These are phyloP conservation scores for Mesocentrotus franciscanus DNA, from an alignment of 53 echinoderm and acorn worm genomes.

Conservation along the genomic window DNA sequence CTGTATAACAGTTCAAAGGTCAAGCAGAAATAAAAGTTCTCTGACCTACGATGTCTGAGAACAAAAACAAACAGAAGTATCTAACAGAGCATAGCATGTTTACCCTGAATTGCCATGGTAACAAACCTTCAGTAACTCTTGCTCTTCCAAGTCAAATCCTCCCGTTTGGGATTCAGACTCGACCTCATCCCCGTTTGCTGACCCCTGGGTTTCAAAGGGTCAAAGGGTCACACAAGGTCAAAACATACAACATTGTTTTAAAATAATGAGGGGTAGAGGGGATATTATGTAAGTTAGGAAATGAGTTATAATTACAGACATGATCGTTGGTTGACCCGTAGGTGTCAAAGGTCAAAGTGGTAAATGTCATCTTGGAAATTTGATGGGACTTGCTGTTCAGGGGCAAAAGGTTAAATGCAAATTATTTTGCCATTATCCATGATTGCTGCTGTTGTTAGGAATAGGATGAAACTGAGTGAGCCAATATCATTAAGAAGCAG, in stretches of 20 bases:
- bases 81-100: slow-evolving; percentile 30
- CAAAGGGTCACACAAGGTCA: slow-evolving; percentile 54
- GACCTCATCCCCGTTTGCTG: slow-evolving; percentile 43
- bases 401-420: slow-evolving; percentile 37
- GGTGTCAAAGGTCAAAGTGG: too few species aligned
- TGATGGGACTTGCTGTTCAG: neutral
- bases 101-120: slow-evolving; percentile 15
- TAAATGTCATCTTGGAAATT: neutral
- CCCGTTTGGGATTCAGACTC: slow-evolving; percentile 52
- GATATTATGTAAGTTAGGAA: neutral
- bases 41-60: slow-evolving; percentile 34
- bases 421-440: neutral
- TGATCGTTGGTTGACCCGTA: neutral
- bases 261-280: neutral
- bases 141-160: slow-evolving; percentile 45
- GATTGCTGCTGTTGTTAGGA: slow-evolving; percentile 17
- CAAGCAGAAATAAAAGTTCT: slow-evolving; percentile 63
- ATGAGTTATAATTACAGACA: neutral
- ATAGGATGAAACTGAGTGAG: slow-evolving; percentile 13
- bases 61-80: neutral
- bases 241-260: slow-evolving; percentile 36
- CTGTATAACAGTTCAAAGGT: slow-evolving; percentile 59
- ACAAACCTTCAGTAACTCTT: slow-evolving; percentile 64
- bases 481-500: neutral
- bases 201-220: slow-evolving; percentile 64